Conservation (phyloP, 2,797 vertebrate genomes). For the Menidia menidia region DNA sequence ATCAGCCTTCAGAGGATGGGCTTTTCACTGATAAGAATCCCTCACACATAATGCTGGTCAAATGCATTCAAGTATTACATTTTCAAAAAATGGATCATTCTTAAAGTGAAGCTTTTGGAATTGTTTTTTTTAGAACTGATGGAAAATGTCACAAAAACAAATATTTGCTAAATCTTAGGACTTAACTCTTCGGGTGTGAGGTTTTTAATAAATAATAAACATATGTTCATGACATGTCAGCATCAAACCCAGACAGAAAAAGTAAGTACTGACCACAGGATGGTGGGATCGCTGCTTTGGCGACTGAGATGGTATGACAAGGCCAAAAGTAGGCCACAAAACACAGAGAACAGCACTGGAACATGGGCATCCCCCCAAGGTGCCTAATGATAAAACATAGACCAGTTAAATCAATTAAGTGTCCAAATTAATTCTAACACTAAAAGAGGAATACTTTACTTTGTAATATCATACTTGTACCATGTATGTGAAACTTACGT, state of each 20-base stretch:
- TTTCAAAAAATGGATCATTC: too few relatives aligned
- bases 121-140: too few relatives aligned
- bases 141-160: too few relatives aligned
- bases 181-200: too few relatives aligned
- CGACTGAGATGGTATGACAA: conserved; percentile 93
- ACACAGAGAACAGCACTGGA: conserved; percentile 92
- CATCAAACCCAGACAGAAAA: not conserved
- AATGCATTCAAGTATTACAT: too few relatives aligned
- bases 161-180: too few relatives aligned
- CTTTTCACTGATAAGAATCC: too few relatives aligned
- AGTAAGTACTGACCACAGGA: conserved; percentile 86
- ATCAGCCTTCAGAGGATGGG: too few relatives aligned
- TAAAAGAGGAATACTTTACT: not conserved
- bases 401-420: conserved; percentile 5
- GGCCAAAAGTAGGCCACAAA: conserved; percentile 90
- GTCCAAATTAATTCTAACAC: not conserved
- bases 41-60: too few relatives aligned
- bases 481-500: conserved; percentile 74
- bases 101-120: too few relatives aligned
- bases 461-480: not conserved
- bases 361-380: conserved; percentile 93
- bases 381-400: conserved; percentile 67
- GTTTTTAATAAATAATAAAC: too few relatives aligned
- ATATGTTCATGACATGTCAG: too few relatives aligned
- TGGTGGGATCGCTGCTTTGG: conserved; percentile 91